Conservation (phyloP, 2,888 invertebrate genomes). For the Hemistola chrysoprasaria region DNA sequence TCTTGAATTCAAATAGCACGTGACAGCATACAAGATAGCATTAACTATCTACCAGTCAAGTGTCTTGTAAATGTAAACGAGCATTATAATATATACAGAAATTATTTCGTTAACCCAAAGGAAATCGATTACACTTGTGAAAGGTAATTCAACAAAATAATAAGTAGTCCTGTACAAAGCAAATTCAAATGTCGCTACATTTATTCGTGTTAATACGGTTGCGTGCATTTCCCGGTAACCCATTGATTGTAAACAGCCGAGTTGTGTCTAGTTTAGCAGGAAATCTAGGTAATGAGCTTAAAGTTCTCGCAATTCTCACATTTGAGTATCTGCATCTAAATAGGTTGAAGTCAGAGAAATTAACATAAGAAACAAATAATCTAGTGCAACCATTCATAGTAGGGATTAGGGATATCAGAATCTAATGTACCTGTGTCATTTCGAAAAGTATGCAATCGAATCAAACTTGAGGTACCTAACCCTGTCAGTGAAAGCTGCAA, state of each 20-base stretch:
- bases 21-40: conserved; percentile 35
- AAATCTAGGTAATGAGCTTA: conserved; percentile 29
- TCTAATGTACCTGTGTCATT: too few relatives aligned
- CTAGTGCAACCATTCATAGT: neutral
- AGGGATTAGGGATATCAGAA: too few relatives aligned
- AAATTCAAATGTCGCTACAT: conserved; percentile 16
- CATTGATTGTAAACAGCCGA: conserved; percentile 22
- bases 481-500: too few relatives aligned
- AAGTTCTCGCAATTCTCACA: conserved; percentile 32
- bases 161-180: conserved; percentile 13
- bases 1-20: conserved; percentile 32
- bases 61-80: conserved; percentile 34
- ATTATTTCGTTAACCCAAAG: conserved; percentile 20
- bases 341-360: conserved; percentile 16
- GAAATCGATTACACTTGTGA: conserved; percentile 21
- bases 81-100: conserved; percentile 23
- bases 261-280: conserved; percentile 24
- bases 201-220: conserved; percentile 19
- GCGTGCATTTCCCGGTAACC: conserved; percentile 18
- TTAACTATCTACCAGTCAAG: conserved; percentile 37
- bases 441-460: too few relatives aligned
- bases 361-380: conserved; percentile 15
- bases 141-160: conserved; percentile 16
- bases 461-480: too few relatives aligned
- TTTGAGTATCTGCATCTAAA: conserved; percentile 25